Evolutionary conservation across 2,113 vertebrate genomes (phyloP), one percentile per base, ranked within the genome.

Genomic region (Lepisosteus oculatus): DNA sequence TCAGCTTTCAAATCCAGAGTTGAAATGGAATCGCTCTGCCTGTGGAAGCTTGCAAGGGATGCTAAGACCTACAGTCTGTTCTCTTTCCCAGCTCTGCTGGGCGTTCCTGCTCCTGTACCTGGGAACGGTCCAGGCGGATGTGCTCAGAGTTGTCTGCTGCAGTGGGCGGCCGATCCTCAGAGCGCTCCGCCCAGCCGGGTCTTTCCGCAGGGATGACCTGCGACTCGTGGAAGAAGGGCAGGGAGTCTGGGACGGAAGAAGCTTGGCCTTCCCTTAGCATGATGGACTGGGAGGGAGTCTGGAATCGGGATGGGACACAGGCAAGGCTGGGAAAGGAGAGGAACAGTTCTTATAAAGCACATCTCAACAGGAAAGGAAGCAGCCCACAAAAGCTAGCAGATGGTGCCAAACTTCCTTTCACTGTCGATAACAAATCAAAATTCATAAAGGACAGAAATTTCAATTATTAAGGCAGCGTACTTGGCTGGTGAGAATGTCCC

Each of bases 231-330:
- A 87, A 83, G 64, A 90, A 84, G 0, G 91, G 90, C 69, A 89
- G 74, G 3, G 86, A 79, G 8, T 92, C 91, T 0, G 88, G 65
- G 0, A 92, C 74, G 0, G 88, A 91, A 14, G 95, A 86, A 66
- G 79, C 85, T 83, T 92, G 94, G 3, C 90, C 95, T 12, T 92
- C 94, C 75, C 93, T 93, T 76, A 99, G 77, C 43, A 94, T 6
- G 55, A 97, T 76, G 0, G 96, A 94, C 83, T 94, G 93, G 0
- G 96, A 93, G 0, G 95, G 95, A 57, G 90, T 97, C 74, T 90
- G 92, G 85, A 97, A 99, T 67, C 95, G 93, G 0, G 97, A 99
- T 0, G 93, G 87, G 67, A 95, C 12, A 41, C 97, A 99, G 83
- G 91, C 77, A 4, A 86, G 85, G 8, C 92, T 95, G 85, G 13